phyloP scores from a whole-genome alignment of 2,797 vertebrate genomes.

The Microchirus variegatus region DNA sequence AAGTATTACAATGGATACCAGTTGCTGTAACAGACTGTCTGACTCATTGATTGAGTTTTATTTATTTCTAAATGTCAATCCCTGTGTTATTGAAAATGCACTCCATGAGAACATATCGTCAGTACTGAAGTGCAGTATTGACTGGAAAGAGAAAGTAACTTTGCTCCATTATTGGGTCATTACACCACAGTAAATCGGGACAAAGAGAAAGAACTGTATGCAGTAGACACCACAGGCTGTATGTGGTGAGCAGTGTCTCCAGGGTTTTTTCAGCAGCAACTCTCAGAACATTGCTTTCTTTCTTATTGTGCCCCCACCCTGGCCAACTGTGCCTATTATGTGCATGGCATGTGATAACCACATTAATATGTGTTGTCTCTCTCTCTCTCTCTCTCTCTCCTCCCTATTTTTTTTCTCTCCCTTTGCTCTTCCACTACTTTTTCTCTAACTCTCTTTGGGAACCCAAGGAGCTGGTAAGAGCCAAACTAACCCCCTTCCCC shows the following conservation, averaged over 20 bases:
- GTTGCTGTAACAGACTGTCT: too few relatives aligned
- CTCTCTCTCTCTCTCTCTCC: slow-evolving; percentile 69
- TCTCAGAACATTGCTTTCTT: slow-evolving; percentile 75
- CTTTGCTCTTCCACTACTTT: slow-evolving; percentile 74
- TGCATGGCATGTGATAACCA: slow-evolving; percentile 90
- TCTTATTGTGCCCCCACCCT: slow-evolving; percentile 73
- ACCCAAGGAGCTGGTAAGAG: slow-evolving; percentile 99
- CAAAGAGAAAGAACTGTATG: slow-evolving; percentile 57
- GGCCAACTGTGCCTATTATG: slow-evolving; percentile 70
- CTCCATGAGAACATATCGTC: slow-evolving; percentile 7
- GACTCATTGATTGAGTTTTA: too few relatives aligned
- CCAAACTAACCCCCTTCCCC: slow-evolving; percentile 73
- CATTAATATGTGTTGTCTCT: slow-evolving; percentile 84
- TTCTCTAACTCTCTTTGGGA: slow-evolving; percentile 90
- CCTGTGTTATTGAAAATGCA: slow-evolving; percentile 1
- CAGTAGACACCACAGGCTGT: slow-evolving; percentile 31
- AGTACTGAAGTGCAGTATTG: slow-evolving; percentile 5
- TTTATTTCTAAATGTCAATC: too few relatives aligned
- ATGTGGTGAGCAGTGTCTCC: slow-evolving; percentile 49
- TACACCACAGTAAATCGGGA: slow-evolving; percentile 30
- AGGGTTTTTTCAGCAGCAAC: slow-evolving; percentile 57
- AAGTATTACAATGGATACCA: too few relatives aligned
- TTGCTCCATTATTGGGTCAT: slow-evolving; percentile 33
- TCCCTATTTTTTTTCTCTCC: slow-evolving; percentile 65
- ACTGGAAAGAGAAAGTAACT: slow-evolving; percentile 34